Base-by-base conservation (phyloP, 2,888 invertebrate genomes). In the Diadegma fenestrale region DNA sequence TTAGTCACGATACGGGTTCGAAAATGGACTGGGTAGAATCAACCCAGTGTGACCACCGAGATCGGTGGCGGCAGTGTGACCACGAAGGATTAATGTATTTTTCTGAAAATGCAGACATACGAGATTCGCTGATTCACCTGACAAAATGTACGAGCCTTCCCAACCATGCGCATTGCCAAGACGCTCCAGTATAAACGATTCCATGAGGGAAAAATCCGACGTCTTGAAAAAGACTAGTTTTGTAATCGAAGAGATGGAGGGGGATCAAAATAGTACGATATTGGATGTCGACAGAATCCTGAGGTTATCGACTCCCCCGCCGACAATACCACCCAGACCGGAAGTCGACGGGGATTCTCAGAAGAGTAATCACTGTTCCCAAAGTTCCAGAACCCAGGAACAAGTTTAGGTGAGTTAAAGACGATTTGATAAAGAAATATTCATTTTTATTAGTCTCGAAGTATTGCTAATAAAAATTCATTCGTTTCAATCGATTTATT, bases 401-500 rank as follows among this genome's bases (percentile, higher is more conserved):
- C 88, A 90, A 66, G 90, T 91, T 17, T 91, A 90, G 90, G 91
- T 91, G 33, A 91, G 90, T 86, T 51, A 17, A 14, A 43, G 43
- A 14, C 45, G 17, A 64, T 72, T 58, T 26, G 0, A 26, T 58
- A 26, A 58, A 58, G 12, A 5, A 0, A 12, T 58, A 1, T 26
- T 26, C 0, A 58, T 22, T 58, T 14, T 26, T 54, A 54, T 10
- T 54, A 8, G n/a, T 19, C 0, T 19, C 10, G 26, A 22, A 26
- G 22, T 17, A 54, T 22, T 54, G 22, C 22, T 22, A 10, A 58
- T 22, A 58, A 58, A 26, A 26, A 58, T 22, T 54, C 14, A 22
- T 54, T 54, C 19, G 7, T 54, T 54, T 54, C 10, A 14, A 58
- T 58, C 22, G 54, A 58, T 26, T 58, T 14, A 26, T 58, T 58